Evolutionary conservation across 2,888 invertebrate genomes (phyloP).

Genomic region (Teleogryllus oceanicus): DNA sequence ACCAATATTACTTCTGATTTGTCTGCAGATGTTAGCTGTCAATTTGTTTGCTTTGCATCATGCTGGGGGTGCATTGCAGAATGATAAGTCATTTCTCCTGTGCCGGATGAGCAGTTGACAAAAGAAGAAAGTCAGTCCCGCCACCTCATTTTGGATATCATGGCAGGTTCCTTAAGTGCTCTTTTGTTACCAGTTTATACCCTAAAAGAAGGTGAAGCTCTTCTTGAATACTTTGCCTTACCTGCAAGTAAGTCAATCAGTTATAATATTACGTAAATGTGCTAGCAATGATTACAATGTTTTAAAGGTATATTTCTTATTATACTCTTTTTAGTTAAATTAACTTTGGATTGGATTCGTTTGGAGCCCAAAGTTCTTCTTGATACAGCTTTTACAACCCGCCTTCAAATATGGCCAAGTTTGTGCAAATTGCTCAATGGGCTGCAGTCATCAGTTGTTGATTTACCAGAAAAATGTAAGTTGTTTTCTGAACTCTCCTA

Average conservation of each 20-base stretch:
- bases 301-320: neutral
- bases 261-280: neutral
- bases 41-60: slow-evolving; percentile 69
- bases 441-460: slow-evolving; percentile 53
- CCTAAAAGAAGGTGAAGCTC: slow-evolving; percentile 58
- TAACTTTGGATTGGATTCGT: slow-evolving; percentile 70
- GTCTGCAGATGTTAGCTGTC: slow-evolving; percentile 66
- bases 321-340: slow-evolving; percentile 59
- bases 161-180: slow-evolving; percentile 64
- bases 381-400: slow-evolving; percentile 55
- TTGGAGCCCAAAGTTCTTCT: slow-evolving; percentile 54
- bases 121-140: slow-evolving; percentile 58
- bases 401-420: slow-evolving; percentile 74
- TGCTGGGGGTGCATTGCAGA: slow-evolving; percentile 46
- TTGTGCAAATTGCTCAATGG: slow-evolving; percentile 70
- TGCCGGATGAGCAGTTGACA: slow-evolving; percentile 50
- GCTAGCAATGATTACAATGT: neutral
- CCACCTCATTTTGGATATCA: slow-evolving; percentile 58
- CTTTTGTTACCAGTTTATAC: slow-evolving; percentile 67
- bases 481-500: slow-evolving; percentile 37
- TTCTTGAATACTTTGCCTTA: slow-evolving; percentile 62
- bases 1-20: no score
- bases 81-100: slow-evolving; percentile 43
- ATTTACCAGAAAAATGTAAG: slow-evolving; percentile 57
- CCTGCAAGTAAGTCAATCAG: slow-evolving; percentile 58